A percentile compares a stretch with the other conserved stretches of the same genome.
Conservation (phyloP, 2,113 vertebrate species). For the Alouatta palliata region DNA sequence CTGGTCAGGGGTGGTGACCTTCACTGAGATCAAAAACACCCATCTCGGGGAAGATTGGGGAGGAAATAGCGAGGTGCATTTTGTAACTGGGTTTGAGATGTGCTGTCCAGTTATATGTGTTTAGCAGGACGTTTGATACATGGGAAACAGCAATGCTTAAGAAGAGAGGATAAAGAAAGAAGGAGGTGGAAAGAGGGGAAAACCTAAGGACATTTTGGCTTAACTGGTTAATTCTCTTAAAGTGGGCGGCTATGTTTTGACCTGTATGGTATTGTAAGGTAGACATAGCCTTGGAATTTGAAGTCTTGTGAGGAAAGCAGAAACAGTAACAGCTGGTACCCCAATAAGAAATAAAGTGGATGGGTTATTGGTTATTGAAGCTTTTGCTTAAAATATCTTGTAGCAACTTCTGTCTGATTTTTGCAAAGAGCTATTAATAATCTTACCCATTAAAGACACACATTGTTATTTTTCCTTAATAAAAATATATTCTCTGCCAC, state of each 20-base stretch:
- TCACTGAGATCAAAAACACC: background rate
- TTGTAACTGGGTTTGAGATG: background rate
- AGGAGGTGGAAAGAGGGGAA: background rate
- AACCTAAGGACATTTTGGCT: background rate
- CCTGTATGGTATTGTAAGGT: background rate
- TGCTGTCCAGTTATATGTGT: background rate
- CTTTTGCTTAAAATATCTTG: slow-evolving; percentile 40
- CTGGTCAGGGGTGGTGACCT: background rate
- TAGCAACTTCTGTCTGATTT: slow-evolving; percentile 35
- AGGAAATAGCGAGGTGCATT: background rate
- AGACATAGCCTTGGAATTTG: background rate
- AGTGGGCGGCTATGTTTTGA: background rate
- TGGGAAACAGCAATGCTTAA: too few relatives aligned
- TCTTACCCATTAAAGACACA: slow-evolving; percentile 34
- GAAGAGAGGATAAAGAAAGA: background rate
- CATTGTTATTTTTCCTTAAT: slow-evolving; percentile 56
- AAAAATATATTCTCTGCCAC: slow-evolving; percentile 42
- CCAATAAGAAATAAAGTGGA: background rate
- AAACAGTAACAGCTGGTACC: background rate
- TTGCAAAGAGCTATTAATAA: slow-evolving; percentile 56
- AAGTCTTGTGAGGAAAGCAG: background rate
- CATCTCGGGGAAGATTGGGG: background rate
- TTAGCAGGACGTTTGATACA: background rate
- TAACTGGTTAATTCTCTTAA: background rate
- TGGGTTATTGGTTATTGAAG: background rate